Evolutionary conservation across 2,113 vertebrate genomes (phyloP), one percentile per base, ranked within the genome.

Genomic region (Phrynocephalus versicolor): DNA sequence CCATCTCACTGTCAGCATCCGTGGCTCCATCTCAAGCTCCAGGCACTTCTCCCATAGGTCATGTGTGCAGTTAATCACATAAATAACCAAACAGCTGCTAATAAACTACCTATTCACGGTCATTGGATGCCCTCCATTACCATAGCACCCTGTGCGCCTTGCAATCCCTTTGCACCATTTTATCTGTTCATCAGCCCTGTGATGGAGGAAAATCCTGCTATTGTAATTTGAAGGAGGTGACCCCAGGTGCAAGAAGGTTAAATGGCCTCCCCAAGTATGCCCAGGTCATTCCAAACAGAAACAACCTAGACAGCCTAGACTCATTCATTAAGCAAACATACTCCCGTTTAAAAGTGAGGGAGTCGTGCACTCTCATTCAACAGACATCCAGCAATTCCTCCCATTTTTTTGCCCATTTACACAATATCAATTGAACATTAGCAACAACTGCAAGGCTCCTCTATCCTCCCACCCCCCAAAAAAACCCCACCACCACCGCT

Each of bases 51-150:
- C 55, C 33, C 58, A 69, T 16, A 73, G 76, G 62, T 89, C 88
- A 89, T 88, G 90, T 86, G 33, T 60, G 72, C 86, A 86, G 85
- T 87, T 1, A 82, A 90, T 87, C 76, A 79, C 89, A 88, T 41
- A 82, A 87, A 41, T 78, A 78, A 83, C 65, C 65, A 79, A 83
- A 6, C 57, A 57, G 67, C 58, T 72, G 57, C 81, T 83, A 71
- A 79, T 73, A 72, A 64, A 73, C 41, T 79, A 51, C 69, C 21
- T 64, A 27, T 45, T 19, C 15, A 10, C 73, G 77, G 78, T 80
- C 77, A 77, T 80, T 64, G 58, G 39, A 57, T 72, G 45, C 27
- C 69, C 23, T 77, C 18, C 0, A 85, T 84, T 89, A 83, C 7
- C 33, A 3, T 79, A 87, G 35, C 6, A 4, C 1, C n/a, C 0